phyloP scores from a whole-genome alignment of 2,888 invertebrate species.

The Odontocerum albicorne region DNA sequence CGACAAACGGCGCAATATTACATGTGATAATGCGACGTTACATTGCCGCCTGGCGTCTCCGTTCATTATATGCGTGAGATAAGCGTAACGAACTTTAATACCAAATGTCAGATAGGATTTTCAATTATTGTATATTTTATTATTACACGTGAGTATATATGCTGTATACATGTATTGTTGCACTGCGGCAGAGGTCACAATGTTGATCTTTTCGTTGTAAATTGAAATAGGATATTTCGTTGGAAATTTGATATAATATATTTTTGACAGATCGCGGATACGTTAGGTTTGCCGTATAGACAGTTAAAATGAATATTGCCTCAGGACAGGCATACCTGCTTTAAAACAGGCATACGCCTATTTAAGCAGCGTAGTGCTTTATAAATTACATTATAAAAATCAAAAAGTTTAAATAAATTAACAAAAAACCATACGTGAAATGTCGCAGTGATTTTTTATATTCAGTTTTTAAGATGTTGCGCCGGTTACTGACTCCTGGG shows the following conservation, averaged over 20 bases:
- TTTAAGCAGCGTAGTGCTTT: too few relatives aligned
- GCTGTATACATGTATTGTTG: constrained; percentile 23
- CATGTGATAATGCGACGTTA: constrained; percentile 13
- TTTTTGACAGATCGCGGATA: constrained; percentile 15
- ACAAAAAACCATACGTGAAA: too few relatives aligned
- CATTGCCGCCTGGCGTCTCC: constrained; percentile 8
- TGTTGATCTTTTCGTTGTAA: constrained; percentile 16
- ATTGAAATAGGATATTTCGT: not conserved
- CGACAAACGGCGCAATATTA: constrained; percentile 17
- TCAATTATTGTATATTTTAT: constrained; percentile 29
- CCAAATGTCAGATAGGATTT: constrained; percentile 29
- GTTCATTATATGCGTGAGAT: constrained; percentile 13
- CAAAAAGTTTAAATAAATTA: too few relatives aligned
- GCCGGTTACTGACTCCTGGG: too few relatives aligned
- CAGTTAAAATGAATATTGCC: too few relatives aligned
- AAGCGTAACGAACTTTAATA: constrained; percentile 17
- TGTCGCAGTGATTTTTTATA: too few relatives aligned
- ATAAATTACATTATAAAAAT: too few relatives aligned
- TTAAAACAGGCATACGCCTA: too few relatives aligned
- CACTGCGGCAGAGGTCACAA: constrained; percentile 28
- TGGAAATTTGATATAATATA: not conserved
- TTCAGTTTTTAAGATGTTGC: too few relatives aligned
- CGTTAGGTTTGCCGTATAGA: constrained; percentile 6
- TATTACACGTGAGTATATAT: constrained; percentile 25
- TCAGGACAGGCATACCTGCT: too few relatives aligned